phyloP scores from a whole-genome alignment of 2,797 vertebrate species.

The Channa striata region DNA sequence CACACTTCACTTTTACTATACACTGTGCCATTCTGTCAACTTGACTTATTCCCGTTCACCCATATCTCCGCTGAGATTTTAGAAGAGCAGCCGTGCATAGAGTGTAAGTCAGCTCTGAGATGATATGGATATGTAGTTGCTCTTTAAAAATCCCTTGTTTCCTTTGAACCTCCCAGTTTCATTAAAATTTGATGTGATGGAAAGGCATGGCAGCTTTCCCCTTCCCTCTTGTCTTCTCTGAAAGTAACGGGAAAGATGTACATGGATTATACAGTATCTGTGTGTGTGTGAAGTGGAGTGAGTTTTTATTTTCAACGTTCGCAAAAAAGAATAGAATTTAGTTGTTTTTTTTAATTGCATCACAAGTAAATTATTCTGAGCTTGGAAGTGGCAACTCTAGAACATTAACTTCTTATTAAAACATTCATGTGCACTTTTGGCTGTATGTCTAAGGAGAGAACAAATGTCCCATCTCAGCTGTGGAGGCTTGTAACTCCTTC shows the following conservation, averaged over 20 bases:
- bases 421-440: too few species aligned
- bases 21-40: conserved; percentile 47
- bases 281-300: background rate
- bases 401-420: too few species aligned
- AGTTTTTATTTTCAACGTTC: too few species aligned
- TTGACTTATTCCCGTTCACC: conserved; percentile 51
- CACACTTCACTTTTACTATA: conserved; percentile 41
- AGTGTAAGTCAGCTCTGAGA: conserved; percentile 39
- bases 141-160: conserved; percentile 48
- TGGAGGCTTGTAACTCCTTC: too few species aligned
- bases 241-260: background rate
- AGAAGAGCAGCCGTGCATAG: conserved; percentile 50
- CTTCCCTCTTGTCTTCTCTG: background rate
- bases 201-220: conserved; percentile 5
- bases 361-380: too few species aligned
- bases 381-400: too few species aligned
- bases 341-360: too few species aligned
- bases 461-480: too few species aligned
- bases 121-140: conserved; percentile 33
- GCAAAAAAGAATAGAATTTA: too few species aligned
- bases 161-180: conserved; percentile 50
- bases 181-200: conserved; percentile 59
- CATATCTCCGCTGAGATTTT: conserved; percentile 65
- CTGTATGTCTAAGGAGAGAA: too few species aligned
- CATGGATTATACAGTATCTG: background rate